Percentiles rank a stretch among this genome's conserved stretches.
Evolutionary conservation across 23 tunicate genomes (phyloP).

Genomic region (Phallusia fumigata): DNA sequence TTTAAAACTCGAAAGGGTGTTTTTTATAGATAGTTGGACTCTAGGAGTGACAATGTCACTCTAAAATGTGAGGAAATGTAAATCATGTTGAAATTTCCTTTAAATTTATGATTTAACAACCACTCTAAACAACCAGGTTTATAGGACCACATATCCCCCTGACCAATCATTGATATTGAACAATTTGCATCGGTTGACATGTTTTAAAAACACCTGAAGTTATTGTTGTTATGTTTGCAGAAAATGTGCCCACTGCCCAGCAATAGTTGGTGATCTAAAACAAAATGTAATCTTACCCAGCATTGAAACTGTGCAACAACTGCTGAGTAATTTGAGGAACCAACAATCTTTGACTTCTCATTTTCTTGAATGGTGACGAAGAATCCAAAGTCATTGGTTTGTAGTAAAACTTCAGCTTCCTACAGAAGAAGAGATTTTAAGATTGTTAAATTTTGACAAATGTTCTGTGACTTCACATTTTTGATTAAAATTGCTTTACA

Average conservation of each 20-base stretch:
- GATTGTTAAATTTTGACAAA: too few relatives aligned
- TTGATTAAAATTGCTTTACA: too few relatives aligned
- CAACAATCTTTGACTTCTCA: constrained; percentile 20
- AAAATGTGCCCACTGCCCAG: too few relatives aligned
- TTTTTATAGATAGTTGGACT: too few relatives aligned
- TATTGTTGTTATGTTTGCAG: background rate
- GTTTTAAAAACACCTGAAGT: background rate
- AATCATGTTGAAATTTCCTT: too few relatives aligned
- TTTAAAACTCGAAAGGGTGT: too few relatives aligned
- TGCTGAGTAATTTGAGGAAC: constrained; percentile 48
- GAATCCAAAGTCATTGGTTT: constrained; percentile 52
- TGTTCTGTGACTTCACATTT: too few relatives aligned
- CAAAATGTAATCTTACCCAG: constrained; percentile 50
- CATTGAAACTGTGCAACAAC: constrained; percentile 68
- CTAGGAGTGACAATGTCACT: too few relatives aligned
- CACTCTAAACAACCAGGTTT: too few relatives aligned
- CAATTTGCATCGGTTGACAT: background rate
- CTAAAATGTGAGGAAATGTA: too few relatives aligned
- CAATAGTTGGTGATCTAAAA: background rate
- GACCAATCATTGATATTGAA: background rate
- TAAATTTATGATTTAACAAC: too few relatives aligned
- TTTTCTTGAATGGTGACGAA: constrained; percentile 48
- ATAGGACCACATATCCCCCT: too few relatives aligned
- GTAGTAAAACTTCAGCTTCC: constrained; percentile 34
- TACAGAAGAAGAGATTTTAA: constrained; percentile 16